Percentiles rank a stretch among this genome's conserved stretches.
These are phyloP conservation scores for Aromia moschata DNA, from an alignment of 2,888 invertebrate genomes.

Conservation along the genomic window DNA sequence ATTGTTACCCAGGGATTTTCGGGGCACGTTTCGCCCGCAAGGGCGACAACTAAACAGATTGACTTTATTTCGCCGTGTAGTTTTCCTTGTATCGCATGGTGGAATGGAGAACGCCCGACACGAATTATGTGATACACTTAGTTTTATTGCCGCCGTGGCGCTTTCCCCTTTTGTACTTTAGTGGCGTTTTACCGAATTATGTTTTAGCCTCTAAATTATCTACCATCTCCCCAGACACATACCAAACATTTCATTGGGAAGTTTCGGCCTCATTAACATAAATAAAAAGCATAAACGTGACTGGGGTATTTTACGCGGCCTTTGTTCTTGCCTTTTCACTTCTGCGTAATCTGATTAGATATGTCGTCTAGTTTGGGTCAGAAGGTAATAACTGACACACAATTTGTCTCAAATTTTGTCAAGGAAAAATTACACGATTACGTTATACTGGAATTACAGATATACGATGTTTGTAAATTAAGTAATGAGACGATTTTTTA, in stretches of 20 bases:
- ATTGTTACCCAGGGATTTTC: slow-evolving; percentile 45
- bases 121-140: slow-evolving; percentile 38
- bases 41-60: slow-evolving; percentile 56
- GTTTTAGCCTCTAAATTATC: neutral
- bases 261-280: neutral
- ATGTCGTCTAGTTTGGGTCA: no score
- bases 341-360: no score
- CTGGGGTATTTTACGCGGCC: no score
- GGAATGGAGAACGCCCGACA: slow-evolving; percentile 22
- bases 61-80: slow-evolving; percentile 49
- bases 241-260: neutral
- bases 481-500: no score
- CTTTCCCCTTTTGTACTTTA: slow-evolving; percentile 14
- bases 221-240: neutral
- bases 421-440: no score
- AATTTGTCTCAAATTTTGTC: no score
- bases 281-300: no score
- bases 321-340: no score
- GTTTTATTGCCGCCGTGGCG: slow-evolving; percentile 31
- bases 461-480: no score
- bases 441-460: no score
- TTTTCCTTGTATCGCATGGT: slow-evolving; percentile 32
- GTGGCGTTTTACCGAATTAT: slow-evolving; percentile 1
- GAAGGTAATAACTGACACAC: no score
- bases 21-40: slow-evolving; percentile 47